These are phyloP conservation scores for Montipora foliosa DNA, from an alignment of 64 coral and sea anemone species.

Conservation along the genomic window DNA sequence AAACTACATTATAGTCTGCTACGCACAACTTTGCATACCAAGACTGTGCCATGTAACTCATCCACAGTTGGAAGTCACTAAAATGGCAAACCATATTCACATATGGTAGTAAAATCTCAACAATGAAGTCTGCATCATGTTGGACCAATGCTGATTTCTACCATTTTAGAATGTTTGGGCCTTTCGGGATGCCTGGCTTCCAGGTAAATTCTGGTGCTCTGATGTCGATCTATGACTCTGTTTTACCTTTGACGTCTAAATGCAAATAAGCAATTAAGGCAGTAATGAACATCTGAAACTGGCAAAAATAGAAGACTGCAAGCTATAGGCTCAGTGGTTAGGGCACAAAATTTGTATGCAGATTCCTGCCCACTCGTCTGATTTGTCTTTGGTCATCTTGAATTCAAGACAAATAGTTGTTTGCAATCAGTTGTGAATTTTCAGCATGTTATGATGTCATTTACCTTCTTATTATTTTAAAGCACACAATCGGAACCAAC, in stretches of 20 bases:
- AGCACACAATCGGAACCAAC: too few species aligned
- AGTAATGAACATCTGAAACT: neutral
- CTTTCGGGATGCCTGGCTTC: neutral
- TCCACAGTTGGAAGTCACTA: neutral
- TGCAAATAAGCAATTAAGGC: neutral
- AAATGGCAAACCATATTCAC: neutral
- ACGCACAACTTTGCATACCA: neutral
- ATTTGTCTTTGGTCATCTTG: too few species aligned
- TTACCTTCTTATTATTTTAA: too few species aligned
- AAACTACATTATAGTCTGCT: neutral
- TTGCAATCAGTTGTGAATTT: too few species aligned
- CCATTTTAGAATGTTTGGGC: neutral
- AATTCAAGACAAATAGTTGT: too few species aligned
- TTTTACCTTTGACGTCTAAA: constrained; percentile 2
- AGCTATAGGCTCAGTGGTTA: neutral
- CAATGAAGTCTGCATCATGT: neutral
- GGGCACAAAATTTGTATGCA: too few species aligned
- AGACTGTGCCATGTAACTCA: neutral
- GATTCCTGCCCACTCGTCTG: too few species aligned
- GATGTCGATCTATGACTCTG: neutral
- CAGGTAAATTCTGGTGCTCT: neutral
- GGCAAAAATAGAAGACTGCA: neutral
- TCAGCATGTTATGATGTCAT: too few species aligned
- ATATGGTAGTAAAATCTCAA: too few species aligned
- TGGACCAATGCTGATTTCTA: neutral